Evolutionary conservation across 1,140 invertebrate genomes (phyloP), one percentile per base, ranked within the genome.

Genomic region (Zaprionus ghesquierei): DNA sequence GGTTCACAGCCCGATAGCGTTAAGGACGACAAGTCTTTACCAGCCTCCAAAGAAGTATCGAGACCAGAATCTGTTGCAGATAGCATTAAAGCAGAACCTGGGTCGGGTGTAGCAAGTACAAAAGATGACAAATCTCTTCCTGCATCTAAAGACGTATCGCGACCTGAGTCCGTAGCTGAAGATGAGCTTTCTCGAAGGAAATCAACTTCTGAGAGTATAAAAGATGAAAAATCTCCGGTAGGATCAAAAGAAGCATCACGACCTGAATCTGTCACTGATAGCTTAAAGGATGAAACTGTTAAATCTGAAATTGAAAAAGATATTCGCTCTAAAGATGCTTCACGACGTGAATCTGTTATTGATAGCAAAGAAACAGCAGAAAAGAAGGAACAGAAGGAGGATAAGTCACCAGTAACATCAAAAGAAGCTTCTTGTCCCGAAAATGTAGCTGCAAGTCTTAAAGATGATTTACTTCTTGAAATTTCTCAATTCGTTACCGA

Each of bases 81-180:
- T 23, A 76, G 73, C 9, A 15, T 63, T 5, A 77, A 71, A 18
- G 78, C 68, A 10, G 61, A 71, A 0, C 63, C 46, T 0, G 63
- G 18, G n/a, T 79, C 78, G 0, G 35, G 60, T 0, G 68, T 20
- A 1, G 72, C 51, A 44, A 72, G 65, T 13, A n/a, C 60, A 5
- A 75, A 77, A 10, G 58, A 33, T 5, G 65, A 71, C 0, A 72
- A 66, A 15, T 70, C 59, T 9, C 8, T 33, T 1, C 54, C 69
- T n/a, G 54, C 35, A 2, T 71, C 79, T 5, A 69, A 69, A n/a
- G 69, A 81, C n/a, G 15, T 27, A 15, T 89, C 81, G 2, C 44
- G 70, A 12, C 70, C 59, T 0, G 51, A 51, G 15, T 84, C 82
- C 0, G 74, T 75, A 0, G 74, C 38, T 1, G 72, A 70, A 33